phyloP scores from a whole-genome alignment of 2,888 invertebrate genomes.

The Diaphora mendica region DNA sequence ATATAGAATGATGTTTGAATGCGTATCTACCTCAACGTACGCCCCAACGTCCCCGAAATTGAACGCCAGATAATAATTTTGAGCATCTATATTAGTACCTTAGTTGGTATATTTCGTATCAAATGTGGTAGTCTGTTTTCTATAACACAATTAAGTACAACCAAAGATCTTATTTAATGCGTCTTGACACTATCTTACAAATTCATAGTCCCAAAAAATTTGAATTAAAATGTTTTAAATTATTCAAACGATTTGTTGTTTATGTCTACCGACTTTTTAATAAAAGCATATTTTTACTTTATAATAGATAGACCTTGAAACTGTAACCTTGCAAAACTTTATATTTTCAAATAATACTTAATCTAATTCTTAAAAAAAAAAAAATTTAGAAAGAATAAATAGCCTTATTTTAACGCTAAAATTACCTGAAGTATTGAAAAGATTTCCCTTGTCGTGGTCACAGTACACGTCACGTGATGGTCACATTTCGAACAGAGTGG shows the following conservation, averaged over 20 bases:
- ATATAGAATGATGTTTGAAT: slow-evolving; percentile 17
- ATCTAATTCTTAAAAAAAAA: neutral
- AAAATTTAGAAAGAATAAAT: too few species aligned
- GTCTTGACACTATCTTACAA: neutral
- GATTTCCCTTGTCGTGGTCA: too few species aligned
- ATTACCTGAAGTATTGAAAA: too few species aligned
- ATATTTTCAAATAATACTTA: too few species aligned
- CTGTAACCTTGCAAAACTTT: neutral
- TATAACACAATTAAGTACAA: neutral
- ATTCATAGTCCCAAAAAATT: neutral
- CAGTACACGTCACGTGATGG: too few species aligned
- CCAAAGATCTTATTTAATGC: neutral
- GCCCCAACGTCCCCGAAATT: neutral
- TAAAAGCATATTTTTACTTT: too few species aligned
- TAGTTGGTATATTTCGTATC: neutral
- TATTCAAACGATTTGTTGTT: too few species aligned
- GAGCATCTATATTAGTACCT: neutral
- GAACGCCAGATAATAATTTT: slow-evolving; percentile 8
- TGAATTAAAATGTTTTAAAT: too few species aligned
- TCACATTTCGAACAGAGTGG: too few species aligned
- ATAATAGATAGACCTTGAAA: neutral
- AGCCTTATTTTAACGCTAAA: too few species aligned
- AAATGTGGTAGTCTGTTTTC: neutral
- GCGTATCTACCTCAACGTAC: slow-evolving; percentile 15
- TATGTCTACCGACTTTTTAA: too few species aligned